Evolutionary conservation across 2,888 invertebrate genomes (phyloP), one percentile per base, ranked within the genome.

Genomic region (Plebejus argus): DNA sequence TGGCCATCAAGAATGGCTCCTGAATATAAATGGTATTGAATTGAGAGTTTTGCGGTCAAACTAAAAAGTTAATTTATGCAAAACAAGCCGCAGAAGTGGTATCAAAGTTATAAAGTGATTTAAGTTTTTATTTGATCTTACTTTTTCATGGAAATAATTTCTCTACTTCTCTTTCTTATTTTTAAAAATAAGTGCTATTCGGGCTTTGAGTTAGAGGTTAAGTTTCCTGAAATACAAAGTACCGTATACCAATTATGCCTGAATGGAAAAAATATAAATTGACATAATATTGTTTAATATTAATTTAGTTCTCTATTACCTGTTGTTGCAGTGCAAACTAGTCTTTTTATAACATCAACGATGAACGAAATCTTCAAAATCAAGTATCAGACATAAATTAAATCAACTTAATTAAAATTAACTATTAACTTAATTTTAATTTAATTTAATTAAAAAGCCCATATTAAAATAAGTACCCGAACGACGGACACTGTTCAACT

Each of bases 371-470:
- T 45, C 10, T 45, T 23, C 3, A 1, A 28, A 28, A 61, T 23
- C 35, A 77, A 71, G 35, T 58, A 12, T 56, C 1, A 53, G 20
- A 28, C 49, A 35, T 71, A 58, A 58, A 70, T 76, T 89, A 88
- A 87, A n/a, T n/a, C n/a, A n/a, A 87, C 81, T 28, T 28, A 28
- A 0, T 28, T 28, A 28, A 86, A 88, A 85, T 87, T 86, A n/a
- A n/a, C n/a, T n/a, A n/a, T n/a, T n/a, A n/a, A n/a, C n/a, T n/a
- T n/a, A n/a, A n/a, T n/a, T n/a, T n/a, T n/a, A n/a, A n/a, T n/a
- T n/a, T n/a, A n/a, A n/a, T n/a, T n/a, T n/a, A 88, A 89, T 89
- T 87, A 86, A 88, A 89, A 85, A n/a, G 86, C 82, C 81, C 82
- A 83, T 87, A 87, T 86, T 86, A 83, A 79, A 83, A 82, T 81